These are phyloP conservation scores for Agonopterix subpropinquella DNA, from an alignment of 2,888 invertebrate species.

Conservation along the genomic window DNA sequence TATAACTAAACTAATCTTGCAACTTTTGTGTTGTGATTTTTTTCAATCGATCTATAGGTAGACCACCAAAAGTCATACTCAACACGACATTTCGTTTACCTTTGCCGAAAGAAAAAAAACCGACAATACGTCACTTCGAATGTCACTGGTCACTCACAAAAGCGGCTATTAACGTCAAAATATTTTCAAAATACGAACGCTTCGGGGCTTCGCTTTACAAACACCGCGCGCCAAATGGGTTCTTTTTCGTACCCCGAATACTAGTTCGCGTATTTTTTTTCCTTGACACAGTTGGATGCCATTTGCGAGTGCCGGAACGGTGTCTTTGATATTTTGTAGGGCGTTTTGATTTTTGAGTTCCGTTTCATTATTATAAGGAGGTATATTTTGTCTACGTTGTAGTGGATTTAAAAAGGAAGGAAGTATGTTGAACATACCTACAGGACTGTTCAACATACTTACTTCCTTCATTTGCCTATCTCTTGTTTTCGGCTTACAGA, in stretches of 20 bases:
- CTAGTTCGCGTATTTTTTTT: slow-evolving; percentile 10
- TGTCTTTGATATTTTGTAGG: background rate
- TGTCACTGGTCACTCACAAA: slow-evolving; percentile 51
- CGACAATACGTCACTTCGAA: slow-evolving; percentile 39
- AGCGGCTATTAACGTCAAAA: slow-evolving; percentile 69
- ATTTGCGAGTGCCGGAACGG: slow-evolving; percentile 2
- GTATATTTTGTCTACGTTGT: too few species aligned
- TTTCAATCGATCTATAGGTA: too few species aligned
- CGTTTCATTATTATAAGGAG: too few species aligned
- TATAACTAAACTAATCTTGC: too few species aligned
- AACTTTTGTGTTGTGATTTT: too few species aligned
- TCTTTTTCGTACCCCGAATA: slow-evolving; percentile 12
- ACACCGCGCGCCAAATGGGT: slow-evolving; percentile 29
- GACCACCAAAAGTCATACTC: too few species aligned
- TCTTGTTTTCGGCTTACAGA: too few species aligned
- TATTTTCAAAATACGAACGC: slow-evolving; percentile 69
- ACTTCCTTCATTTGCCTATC: too few species aligned
- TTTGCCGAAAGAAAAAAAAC: slow-evolving; percentile 25
- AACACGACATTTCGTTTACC: background rate
- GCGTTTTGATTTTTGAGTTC: too few species aligned
- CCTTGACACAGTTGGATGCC: slow-evolving; percentile 3
- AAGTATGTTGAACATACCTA: too few species aligned
- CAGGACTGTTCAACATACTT: too few species aligned
- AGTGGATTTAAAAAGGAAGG: too few species aligned
- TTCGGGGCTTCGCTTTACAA: slow-evolving; percentile 51